Percentiles rank a stretch among this genome's conserved stretches.
phyloP scores from a whole-genome alignment of 1,140 invertebrate genomes.

The Anoplophora glabripennis region DNA sequence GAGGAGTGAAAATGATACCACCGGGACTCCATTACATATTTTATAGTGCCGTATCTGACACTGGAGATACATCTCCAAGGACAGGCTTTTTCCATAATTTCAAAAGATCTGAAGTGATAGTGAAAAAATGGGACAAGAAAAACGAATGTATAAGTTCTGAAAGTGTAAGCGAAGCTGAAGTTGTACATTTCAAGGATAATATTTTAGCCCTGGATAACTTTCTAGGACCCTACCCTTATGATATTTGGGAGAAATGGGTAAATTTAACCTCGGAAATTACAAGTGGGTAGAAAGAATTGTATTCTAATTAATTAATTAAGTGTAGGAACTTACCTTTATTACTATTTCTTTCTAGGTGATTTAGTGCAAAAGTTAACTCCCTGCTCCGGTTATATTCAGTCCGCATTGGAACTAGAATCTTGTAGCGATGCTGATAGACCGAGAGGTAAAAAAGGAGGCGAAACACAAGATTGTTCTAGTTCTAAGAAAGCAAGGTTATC shows the following conservation, averaged over 20 bases:
- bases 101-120: conserved; percentile 75
- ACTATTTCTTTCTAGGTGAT: conserved; percentile 48
- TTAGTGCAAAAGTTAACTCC: conserved; percentile 59
- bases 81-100: conserved; percentile 92
- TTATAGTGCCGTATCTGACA: conserved; percentile 67
- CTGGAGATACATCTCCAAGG: conserved; percentile 57
- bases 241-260: conserved; percentile 84
- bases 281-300: conserved; percentile 44
- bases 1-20: conserved; percentile 98
- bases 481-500: conserved; percentile 47
- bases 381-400: conserved; percentile 59
- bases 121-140: conserved; percentile 80
- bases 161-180: conserved; percentile 58
- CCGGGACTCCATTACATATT: conserved; percentile 94
- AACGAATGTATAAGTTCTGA: conserved; percentile 65
- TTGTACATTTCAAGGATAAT: conserved; percentile 66
- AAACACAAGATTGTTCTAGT: conserved; percentile 2
- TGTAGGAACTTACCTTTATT: no score
- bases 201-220: conserved; percentile 74
- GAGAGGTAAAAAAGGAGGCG: conserved; percentile 46
- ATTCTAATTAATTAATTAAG: conserved; percentile 2
- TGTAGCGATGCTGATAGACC: conserved; percentile 63
- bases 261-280: conserved; percentile 74
- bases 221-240: conserved; percentile 89
- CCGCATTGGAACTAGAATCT: conserved; percentile 69